Percentiles rank a stretch among this genome's conserved stretches.
Evolutionary conservation across 2,797 vertebrate species (phyloP).

Genomic region (Hippocampus kuda): DNA sequence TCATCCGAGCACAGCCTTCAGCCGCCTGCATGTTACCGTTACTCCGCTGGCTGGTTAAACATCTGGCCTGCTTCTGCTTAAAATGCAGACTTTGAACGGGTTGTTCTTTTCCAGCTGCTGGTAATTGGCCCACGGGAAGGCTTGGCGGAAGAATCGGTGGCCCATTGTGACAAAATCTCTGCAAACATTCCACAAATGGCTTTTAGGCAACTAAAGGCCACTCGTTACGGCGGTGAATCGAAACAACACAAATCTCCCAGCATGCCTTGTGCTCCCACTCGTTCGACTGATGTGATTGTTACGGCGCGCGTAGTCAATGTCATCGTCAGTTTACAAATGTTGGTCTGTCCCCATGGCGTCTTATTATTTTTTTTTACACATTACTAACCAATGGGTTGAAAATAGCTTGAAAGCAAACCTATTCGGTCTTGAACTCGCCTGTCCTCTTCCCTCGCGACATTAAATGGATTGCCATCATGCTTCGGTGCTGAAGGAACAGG

Average conservation of each 20-base stretch:
- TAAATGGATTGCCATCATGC: no score
- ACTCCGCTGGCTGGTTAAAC: constrained; percentile 35
- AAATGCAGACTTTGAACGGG: background rate
- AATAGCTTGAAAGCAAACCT: no score
- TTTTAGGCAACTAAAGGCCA: background rate
- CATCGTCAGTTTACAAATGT: no score
- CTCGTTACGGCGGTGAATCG: background rate
- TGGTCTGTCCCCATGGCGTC: no score
- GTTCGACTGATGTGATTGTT: background rate
- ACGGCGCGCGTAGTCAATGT: no score
- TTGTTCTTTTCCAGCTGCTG: background rate
- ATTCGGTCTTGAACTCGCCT: no score
- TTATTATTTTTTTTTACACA: no score
- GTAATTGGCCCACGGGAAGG: background rate
- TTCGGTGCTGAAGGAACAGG: no score
- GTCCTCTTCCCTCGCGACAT: no score
- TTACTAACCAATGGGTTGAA: no score
- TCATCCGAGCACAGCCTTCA: constrained; percentile 16
- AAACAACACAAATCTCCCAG: background rate
- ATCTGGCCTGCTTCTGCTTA: constrained; percentile 3
- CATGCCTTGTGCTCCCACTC: background rate
- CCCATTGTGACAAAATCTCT: background rate
- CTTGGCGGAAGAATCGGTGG: no score
- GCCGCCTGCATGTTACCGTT: constrained; percentile 34
- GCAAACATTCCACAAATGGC: background rate